Conservation (phyloP, 2,113 vertebrate species). For the Muntiacus muntjak region DNA sequence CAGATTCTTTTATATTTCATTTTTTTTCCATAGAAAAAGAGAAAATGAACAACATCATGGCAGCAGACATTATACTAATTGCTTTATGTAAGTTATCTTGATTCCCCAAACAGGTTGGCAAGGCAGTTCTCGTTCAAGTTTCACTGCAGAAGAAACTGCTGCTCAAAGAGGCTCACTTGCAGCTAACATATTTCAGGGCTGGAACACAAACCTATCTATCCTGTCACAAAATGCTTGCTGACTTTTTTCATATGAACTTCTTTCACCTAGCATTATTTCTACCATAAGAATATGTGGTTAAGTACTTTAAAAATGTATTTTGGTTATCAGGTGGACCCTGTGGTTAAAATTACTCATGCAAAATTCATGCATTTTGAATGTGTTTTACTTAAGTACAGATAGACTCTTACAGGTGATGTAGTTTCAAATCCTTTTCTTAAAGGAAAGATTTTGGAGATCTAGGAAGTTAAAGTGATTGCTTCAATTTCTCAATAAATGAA, state of each 20-base stretch:
- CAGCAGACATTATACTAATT: background rate
- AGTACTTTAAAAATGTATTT: background rate
- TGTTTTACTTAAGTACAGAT: slow-evolving; percentile 22
- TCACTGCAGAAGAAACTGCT: background rate
- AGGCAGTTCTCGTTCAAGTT: background rate
- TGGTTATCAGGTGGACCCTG: background rate
- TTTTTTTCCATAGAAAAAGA: background rate
- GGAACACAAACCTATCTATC: background rate
- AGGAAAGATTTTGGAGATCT: background rate
- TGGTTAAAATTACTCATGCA: background rate
- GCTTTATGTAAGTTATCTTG: slow-evolving; percentile 24
- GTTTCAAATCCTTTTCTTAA: background rate
- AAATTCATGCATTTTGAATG: background rate
- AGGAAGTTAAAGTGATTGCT: background rate
- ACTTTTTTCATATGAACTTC: background rate
- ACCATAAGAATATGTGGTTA: background rate
- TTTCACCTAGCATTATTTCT: background rate
- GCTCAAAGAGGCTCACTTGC: background rate
- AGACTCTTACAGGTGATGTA: background rate
- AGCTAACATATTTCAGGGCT: background rate
- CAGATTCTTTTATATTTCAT: background rate
- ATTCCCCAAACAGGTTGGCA: background rate
- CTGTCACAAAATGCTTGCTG: background rate
- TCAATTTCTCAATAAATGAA: slow-evolving; percentile 14
- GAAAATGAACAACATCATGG: background rate